These are phyloP conservation scores for Lepisosteus oculatus DNA, from an alignment of 2,113 vertebrate species.

Conservation along the genomic window DNA sequence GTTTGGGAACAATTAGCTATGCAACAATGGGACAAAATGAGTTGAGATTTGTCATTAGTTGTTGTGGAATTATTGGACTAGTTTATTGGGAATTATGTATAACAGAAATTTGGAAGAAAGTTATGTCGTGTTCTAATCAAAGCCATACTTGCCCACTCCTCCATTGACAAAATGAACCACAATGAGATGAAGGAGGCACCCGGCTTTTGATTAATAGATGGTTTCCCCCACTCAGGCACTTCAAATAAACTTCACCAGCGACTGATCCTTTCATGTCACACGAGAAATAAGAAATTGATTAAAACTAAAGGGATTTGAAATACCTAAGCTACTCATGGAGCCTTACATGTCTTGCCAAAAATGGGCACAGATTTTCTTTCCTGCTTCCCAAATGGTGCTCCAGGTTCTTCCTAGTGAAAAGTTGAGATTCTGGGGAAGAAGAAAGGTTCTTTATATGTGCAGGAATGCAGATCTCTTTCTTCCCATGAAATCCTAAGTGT, in stretches of 20 bases:
- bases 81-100: too few species aligned
- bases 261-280: conserved; percentile 52
- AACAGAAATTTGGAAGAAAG: too few species aligned
- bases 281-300: conserved; percentile 61
- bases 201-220: too few species aligned
- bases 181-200: too few species aligned
- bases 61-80: too few species aligned
- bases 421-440: conserved; percentile 65
- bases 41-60: too few species aligned
- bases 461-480: conserved; percentile 75
- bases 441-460: conserved; percentile 68
- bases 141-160: too few species aligned
- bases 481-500: conserved; percentile 81
- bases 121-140: too few species aligned
- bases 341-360: conserved; percentile 56
- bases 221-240: conserved; percentile 41
- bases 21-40: too few species aligned
- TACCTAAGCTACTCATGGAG: conserved; percentile 40
- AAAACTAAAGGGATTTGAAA: conserved; percentile 56
- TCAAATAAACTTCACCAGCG: conserved; percentile 53
- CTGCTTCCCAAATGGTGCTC: conserved; percentile 67
- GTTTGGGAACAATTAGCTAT: too few species aligned
- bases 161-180: too few species aligned
- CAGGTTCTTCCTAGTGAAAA: conserved; percentile 69
- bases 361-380: conserved; percentile 55